Percentiles rank a stretch among this genome's conserved stretches.
Conservation (phyloP, 2,797 vertebrate genomes). For the Synaphobranchus kaupii region DNA sequence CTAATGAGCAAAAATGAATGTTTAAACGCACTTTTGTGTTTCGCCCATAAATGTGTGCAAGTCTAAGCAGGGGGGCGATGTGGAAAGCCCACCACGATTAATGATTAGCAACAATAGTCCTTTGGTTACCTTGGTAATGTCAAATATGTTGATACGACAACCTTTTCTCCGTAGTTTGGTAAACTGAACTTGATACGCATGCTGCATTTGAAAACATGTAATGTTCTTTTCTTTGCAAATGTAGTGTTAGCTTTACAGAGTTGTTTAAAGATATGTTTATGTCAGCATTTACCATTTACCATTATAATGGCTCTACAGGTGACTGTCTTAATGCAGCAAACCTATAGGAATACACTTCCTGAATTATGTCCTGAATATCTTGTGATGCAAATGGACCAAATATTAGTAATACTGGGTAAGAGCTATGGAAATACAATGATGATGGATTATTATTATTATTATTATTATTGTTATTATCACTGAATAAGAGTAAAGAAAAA, state of each 20-base stretch:
- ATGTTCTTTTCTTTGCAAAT: neutral
- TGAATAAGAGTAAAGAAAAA: neutral
- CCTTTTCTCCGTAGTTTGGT: neutral
- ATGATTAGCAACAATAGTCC: neutral
- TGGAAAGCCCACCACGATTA: neutral
- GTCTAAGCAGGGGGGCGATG: conserved; percentile 7
- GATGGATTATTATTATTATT: neutral
- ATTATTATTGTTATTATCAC: neutral
- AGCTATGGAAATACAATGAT: neutral
- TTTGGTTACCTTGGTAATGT: neutral
- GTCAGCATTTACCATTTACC: neutral
- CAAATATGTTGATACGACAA: neutral
- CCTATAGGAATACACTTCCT: neutral
- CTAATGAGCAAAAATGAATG: conserved; percentile 42
- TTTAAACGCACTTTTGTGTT: conserved; percentile 41
- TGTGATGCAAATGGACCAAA: neutral
- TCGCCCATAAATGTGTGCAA: conserved; percentile 37
- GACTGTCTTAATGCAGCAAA: neutral
- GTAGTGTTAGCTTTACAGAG: neutral
- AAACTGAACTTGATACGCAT: neutral
- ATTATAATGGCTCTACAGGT: neutral
- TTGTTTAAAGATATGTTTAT: neutral
- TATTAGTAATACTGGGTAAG: neutral
- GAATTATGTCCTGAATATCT: conserved; percentile 1
- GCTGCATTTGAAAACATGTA: neutral